A percentile compares a stretch with the other conserved stretches of the same genome.
Evolutionary conservation across 2,888 invertebrate species (phyloP).

Genomic region (Eristalinus aeneus): DNA sequence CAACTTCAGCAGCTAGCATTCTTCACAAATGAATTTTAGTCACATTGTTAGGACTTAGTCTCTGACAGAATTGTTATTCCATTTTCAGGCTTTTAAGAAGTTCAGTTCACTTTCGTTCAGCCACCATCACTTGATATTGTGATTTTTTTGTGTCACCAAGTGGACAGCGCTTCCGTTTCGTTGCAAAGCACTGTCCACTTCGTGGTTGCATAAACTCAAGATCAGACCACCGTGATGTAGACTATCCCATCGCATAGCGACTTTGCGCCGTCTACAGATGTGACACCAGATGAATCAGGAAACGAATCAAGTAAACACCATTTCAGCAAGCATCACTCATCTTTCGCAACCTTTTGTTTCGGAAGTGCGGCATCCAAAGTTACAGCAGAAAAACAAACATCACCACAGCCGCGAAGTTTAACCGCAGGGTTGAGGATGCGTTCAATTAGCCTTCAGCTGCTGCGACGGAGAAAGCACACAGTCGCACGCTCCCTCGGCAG

Average conservation of each 20-base stretch:
- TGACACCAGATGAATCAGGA: neutral
- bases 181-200: neutral
- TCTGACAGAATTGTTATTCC: too few relatives aligned
- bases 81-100: too few relatives aligned
- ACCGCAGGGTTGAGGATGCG: neutral
- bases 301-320: neutral
- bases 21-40: too few relatives aligned
- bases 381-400: neutral
- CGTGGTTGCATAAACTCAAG: neutral
- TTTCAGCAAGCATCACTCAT: neutral
- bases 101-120: too few relatives aligned
- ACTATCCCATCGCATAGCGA: neutral
- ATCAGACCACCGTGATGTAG: neutral
- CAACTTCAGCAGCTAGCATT: too few relatives aligned
- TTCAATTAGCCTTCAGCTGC: slow-evolving; percentile 3
- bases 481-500: neutral
- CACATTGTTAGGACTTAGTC: too few relatives aligned
- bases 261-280: neutral
- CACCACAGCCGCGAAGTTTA: neutral
- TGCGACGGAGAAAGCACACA: slow-evolving; percentile 3
- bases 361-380: neutral
- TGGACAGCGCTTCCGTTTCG: too few relatives aligned
- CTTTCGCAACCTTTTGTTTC: neutral
- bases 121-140: too few relatives aligned
- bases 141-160: too few relatives aligned